Base-by-base conservation (phyloP, 2,888 invertebrate genomes). In the Choristoneura rosaceana region DNA sequence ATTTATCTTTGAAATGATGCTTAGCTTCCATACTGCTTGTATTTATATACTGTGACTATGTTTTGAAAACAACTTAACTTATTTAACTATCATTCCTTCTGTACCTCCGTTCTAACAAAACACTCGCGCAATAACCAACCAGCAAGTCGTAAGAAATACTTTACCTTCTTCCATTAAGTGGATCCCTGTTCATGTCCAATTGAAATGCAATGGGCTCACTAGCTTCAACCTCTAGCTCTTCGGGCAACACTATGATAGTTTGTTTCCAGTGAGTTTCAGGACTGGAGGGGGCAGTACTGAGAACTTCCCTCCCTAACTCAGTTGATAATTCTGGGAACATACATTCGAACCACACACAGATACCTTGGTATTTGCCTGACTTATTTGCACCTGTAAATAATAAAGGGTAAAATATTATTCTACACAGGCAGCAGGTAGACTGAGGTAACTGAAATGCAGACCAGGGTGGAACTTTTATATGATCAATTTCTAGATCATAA, bases 191-290 rank as follows among this genome's bases (percentile, higher is more conserved):
- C 85, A 98, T 94, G 45, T 92, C 87, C 61, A 98, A 87, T 82
- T 96, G 94, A 87, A 96, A 97, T 17, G 96, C 96, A 59, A 97
- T 93, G 0, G 97, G 97, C 76, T 96, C 95, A 0, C 95, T 94
- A 69, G 84, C 78, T 12, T 92, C 96, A 64, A 96, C 95, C 73
- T 91, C 86, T 33, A 95, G 90, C 70, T 95, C 94, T 25, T 95
- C 87, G 0, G 98, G 98, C 60, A 99, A 88, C 2, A 98, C 95
- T 76, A 99, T 96, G 0, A 98, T 95, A 0, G 98, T 98, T 89
- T 99, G 99, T 84, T 98, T 98, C 99, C 99, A 99, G 91, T 99
- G 99, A 0, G 99, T 99, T 25, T 94, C 91, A 0, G 95, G 90
- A 7, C 95, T 92, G 17, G 91, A 87, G 0, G 99, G 98, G 43